These are phyloP conservation scores for Phragmatobia fuliginosa DNA, from an alignment of 2,888 invertebrate genomes.

Conservation along the genomic window DNA sequence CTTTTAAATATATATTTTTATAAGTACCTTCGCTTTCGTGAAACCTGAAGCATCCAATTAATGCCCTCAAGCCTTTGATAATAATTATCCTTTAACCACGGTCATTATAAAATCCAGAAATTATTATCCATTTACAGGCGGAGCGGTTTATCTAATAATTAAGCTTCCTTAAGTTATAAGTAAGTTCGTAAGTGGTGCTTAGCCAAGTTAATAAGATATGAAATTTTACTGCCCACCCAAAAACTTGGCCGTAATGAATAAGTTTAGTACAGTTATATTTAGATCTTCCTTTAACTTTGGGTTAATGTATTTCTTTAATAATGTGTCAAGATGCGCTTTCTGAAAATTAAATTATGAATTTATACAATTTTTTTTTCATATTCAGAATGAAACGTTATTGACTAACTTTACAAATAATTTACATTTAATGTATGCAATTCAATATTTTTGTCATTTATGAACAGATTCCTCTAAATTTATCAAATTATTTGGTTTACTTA, in stretches of 20 bases:
- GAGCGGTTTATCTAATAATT: slow-evolving; percentile 50
- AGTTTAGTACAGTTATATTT: slow-evolving; percentile 37
- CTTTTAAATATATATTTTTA: not conserved
- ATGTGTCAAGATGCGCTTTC: not conserved
- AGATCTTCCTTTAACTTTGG: not conserved
- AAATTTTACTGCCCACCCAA: slow-evolving; percentile 59
- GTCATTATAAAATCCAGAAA: slow-evolving; percentile 19
- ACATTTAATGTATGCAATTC: no score
- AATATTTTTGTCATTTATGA: no score
- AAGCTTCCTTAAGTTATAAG: slow-evolving; percentile 57
- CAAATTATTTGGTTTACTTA: no score
- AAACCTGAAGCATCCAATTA: not conserved
- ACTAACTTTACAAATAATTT: no score
- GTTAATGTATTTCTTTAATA: not conserved
- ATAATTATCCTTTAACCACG: slow-evolving; percentile 7
- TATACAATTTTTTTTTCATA: no score
- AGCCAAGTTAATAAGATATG: slow-evolving; percentile 63
- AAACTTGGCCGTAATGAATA: slow-evolving; percentile 57
- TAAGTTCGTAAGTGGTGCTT: slow-evolving; percentile 58
- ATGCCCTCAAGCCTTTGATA: not conserved
- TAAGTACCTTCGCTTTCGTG: not conserved
- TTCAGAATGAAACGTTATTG: no score
- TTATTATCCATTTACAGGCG: slow-evolving; percentile 36
- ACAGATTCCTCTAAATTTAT: no score
- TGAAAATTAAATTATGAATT: no score